A percentile compares a stretch with the other conserved stretches of the same genome.
Evolutionary conservation across 2,888 invertebrate genomes (phyloP).

Genomic region (Thymelicus lineola): DNA sequence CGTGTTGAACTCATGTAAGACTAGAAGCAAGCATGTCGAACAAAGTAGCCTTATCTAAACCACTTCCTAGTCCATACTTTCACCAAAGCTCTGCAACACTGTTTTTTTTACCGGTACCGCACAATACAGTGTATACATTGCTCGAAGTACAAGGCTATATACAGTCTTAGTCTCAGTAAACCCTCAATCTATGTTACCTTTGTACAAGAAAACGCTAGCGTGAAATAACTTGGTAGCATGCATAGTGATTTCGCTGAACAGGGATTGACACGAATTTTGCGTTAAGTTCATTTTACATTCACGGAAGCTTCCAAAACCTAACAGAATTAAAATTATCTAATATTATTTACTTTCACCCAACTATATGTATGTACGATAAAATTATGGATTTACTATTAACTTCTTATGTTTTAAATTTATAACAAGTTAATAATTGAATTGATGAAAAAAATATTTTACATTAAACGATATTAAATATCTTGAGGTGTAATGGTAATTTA

Average conservation of each 20-base stretch:
- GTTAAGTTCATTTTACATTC: conserved; percentile 20
- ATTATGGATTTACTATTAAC: too few species aligned
- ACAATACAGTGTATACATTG: conserved; percentile 6
- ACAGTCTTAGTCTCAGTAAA: neutral
- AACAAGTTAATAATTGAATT: too few species aligned
- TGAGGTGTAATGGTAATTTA: too few species aligned
- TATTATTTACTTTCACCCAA: too few species aligned
- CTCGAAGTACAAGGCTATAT: neutral
- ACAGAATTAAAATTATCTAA: neutral
- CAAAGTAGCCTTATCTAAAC: conserved; percentile 37
- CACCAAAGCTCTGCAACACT: conserved; percentile 13
- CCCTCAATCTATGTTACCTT: neutral
- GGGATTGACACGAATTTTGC: conserved; percentile 31
- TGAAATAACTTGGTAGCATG: conserved; percentile 2
- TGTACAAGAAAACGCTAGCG: neutral
- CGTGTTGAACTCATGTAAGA: conserved; percentile 34
- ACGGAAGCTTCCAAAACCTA: neutral
- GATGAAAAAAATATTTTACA: too few species aligned
- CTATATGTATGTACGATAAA: too few species aligned
- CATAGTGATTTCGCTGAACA: conserved; percentile 22
- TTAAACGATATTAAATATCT: too few species aligned
- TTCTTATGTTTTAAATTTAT: too few species aligned
- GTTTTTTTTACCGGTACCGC: neutral
- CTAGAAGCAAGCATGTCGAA: conserved; percentile 28
- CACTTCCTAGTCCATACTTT: conserved; percentile 16